Evolutionary conservation across 2,797 vertebrate species (phyloP).

Genomic region (Denticeps clupeoides): DNA sequence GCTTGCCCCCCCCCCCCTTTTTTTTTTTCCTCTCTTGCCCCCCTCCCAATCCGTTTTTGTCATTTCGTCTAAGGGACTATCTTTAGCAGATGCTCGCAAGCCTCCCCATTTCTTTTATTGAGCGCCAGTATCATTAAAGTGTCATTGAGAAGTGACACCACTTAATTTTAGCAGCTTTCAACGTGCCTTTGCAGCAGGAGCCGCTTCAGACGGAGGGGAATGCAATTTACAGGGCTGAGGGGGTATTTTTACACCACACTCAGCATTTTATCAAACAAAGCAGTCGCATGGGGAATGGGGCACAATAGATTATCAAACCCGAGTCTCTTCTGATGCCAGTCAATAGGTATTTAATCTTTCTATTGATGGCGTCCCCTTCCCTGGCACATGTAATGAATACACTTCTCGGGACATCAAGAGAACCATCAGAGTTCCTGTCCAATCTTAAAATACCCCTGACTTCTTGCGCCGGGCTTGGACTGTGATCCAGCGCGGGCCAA

Average conservation of each 20-base stretch:
- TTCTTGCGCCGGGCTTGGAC: slow-evolving; percentile 46
- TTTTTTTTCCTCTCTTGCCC: neutral
- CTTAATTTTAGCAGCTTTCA: slow-evolving; percentile 97
- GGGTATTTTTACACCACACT: slow-evolving; percentile 76
- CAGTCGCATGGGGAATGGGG: slow-evolving; percentile 59
- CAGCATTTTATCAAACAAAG: slow-evolving; percentile 80
- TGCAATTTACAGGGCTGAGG: slow-evolving; percentile 54
- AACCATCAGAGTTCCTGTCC: slow-evolving; percentile 44
- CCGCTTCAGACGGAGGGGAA: slow-evolving; percentile 72
- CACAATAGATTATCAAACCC: slow-evolving; percentile 68
- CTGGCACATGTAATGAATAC: slow-evolving; percentile 69
- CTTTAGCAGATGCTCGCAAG: slow-evolving; percentile 85
- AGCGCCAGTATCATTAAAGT: slow-evolving; percentile 93
- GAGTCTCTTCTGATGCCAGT: slow-evolving; percentile 62
- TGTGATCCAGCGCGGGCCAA: neutral
- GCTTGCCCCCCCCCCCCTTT: neutral
- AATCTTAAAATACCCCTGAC: slow-evolving; percentile 46
- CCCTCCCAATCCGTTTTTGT: slow-evolving; percentile 9
- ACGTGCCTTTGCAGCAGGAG: slow-evolving; percentile 71
- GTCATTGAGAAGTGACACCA: slow-evolving; percentile 98
- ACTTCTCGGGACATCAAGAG: slow-evolving; percentile 63
- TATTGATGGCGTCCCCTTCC: slow-evolving; percentile 57
- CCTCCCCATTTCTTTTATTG: slow-evolving; percentile 79
- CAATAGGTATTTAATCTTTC: slow-evolving; percentile 68
- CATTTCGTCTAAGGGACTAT: slow-evolving; percentile 61